These are phyloP conservation scores for Gryon sp. DNA, from an alignment of 1,140 invertebrate species.

Conservation along the genomic window DNA sequence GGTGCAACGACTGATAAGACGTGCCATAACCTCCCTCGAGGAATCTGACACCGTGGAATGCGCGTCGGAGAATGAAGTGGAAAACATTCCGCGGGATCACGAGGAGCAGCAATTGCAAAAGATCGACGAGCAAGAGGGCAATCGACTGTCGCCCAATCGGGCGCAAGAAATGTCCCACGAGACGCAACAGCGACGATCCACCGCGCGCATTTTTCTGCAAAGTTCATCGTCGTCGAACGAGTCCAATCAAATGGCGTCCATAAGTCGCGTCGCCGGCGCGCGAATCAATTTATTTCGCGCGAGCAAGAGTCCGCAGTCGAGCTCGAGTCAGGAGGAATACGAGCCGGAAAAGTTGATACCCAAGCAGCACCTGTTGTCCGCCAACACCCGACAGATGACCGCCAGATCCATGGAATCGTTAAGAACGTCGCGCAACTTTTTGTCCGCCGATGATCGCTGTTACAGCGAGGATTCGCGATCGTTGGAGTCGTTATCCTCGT, in stretches of 20 bases:
- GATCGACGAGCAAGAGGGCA: not conserved
- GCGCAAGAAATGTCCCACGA: slow-evolving; percentile 17
- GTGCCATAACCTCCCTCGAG: slow-evolving; percentile 64
- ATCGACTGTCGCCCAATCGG: slow-evolving; percentile 47
- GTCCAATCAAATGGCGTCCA: slow-evolving; percentile 68
- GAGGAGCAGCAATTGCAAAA: slow-evolving; percentile 3
- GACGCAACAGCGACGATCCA: slow-evolving; percentile 38
- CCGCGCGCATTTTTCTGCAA: slow-evolving; percentile 50
- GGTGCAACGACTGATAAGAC: slow-evolving; percentile 57
- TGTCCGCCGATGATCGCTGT: slow-evolving; percentile 72
- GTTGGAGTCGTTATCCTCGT: slow-evolving; percentile 72
- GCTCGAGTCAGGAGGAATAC: slow-evolving; percentile 86
- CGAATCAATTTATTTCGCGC: slow-evolving; percentile 80
- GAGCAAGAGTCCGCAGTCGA: slow-evolving; percentile 84
- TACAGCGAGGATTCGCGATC: slow-evolving; percentile 75
- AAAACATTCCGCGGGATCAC: slow-evolving; percentile 68
- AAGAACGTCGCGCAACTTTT: slow-evolving; percentile 71
- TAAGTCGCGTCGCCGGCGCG: slow-evolving; percentile 59
- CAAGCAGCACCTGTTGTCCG: slow-evolving; percentile 81
- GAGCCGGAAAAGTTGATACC: slow-evolving; percentile 77
- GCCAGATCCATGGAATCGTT: slow-evolving; percentile 85
- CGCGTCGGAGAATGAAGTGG: slow-evolving; percentile 73
- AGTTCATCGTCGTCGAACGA: slow-evolving; percentile 65
- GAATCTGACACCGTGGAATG: slow-evolving; percentile 74
- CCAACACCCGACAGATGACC: slow-evolving; percentile 79